Evolutionary conservation across 2,888 invertebrate species (phyloP), one percentile per base, ranked within the genome.

Genomic region (Metellina segmentata): DNA sequence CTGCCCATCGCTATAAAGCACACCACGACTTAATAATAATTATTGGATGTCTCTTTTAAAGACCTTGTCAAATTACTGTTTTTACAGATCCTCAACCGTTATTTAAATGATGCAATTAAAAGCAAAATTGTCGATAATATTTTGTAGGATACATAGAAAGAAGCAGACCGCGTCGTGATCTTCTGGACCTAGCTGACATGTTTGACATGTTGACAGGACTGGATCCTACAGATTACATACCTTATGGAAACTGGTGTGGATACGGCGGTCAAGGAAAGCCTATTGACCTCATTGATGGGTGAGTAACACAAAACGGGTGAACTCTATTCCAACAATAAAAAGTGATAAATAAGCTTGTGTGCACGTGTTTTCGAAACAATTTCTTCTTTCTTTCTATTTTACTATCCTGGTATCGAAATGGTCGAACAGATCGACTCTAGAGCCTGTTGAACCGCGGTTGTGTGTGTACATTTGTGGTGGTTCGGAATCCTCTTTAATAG

Each of bases 241-340:
- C 89, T 4, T 93, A 93, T 78, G 93, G 93, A 7, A 89, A 91
- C 71, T 93, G 93, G 93, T 93, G 93, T 70, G 93, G 93, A 4
- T 86, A 89, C 8, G 93, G 93, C 4, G 93, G 93, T 34, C 81
- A 91, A 83, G 93, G 93, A 52, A 89, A 89, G 13, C 86, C 93
- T 6, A 74, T 93, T 19, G 93, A 93, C 86, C 77, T 69, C 13
- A 93, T 91, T 11, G 93, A 93, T 34, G 53, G 72, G 93, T 93
- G 61, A 87, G 82, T 81, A 69, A 8, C 13, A 77, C 9, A 8
- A 6, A 6, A 13, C 51, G 11, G 19, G 9, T 19, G 9, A 61
- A 9, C 5, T 5, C 11, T 16, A 61, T 61, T 61, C 6, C 16
- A 61, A 61, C 13, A 61, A 16, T 16, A 8, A 61, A 61, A 8